phyloP scores from a whole-genome alignment of 2,888 invertebrate species.

The Cantharis rufa region DNA sequence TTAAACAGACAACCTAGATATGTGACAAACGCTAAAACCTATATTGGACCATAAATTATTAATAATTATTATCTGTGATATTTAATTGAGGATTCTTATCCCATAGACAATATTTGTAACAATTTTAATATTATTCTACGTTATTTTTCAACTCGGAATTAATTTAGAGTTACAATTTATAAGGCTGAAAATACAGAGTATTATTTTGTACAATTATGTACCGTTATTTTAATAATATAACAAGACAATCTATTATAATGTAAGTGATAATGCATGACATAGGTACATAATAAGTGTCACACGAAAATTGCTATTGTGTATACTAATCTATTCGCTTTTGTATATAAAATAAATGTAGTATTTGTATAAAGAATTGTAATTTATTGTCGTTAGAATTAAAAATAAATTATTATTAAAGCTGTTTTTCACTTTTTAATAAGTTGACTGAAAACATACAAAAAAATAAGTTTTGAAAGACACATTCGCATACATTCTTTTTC shows the following conservation, averaged over 20 bases:
- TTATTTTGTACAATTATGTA: conserved; percentile 8
- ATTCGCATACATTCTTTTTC: no score
- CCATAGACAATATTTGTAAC: not conserved
- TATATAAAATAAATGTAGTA: conserved; percentile 23
- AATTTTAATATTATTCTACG: not conserved
- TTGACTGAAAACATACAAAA: not conserved
- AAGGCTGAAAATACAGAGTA: conserved; percentile 26
- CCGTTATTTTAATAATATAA: conserved; percentile 1
- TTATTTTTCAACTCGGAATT: conserved; percentile 3
- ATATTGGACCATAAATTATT: conserved; percentile 50
- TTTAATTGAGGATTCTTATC: not conserved
- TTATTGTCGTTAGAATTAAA: conserved; percentile 15
- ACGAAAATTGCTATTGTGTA: conserved; percentile 23
- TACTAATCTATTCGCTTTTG: conserved; percentile 22
- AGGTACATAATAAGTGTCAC: conserved; percentile 11
- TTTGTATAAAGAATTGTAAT: conserved; percentile 22
- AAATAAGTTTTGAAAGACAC: no score
- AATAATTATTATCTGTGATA: conserved; percentile 48
- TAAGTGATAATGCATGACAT: conserved; percentile 12
- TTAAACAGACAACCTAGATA: conserved; percentile 55
- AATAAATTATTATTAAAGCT: not conserved
- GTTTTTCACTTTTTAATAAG: not conserved
- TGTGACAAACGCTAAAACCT: conserved; percentile 47
- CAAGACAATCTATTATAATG: conserved; percentile 25
- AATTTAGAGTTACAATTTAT: conserved; percentile 13